Base-by-base conservation (phyloP, 2,113 vertebrate species). In the Epinephelus cyanopodus region DNA sequence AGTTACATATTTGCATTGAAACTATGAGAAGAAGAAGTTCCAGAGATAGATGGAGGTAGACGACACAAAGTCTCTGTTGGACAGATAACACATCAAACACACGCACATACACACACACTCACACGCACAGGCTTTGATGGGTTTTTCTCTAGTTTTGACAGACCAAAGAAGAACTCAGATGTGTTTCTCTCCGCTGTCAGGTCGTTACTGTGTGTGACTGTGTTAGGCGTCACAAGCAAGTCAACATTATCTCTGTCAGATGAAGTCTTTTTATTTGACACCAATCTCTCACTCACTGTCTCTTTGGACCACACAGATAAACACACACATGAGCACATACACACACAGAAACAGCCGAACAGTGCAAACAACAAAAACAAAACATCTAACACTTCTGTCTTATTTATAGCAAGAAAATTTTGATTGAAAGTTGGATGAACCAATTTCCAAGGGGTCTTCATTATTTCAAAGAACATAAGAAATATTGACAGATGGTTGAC, bases 261-360 rank as follows among this genome's bases (percentile, higher is more conserved):
- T 29, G 14, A 89, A 86, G 74, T 82, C 57, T 87, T 90, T 79
- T 25, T 87, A 60, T 92, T 75, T 92, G 91, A 92, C 90, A 92
- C 87, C 84, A 92, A 89, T 92, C 86, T 93, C 82, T 93, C 91
- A 91, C 73, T 88, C 74, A 15, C 8, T 39, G 79, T 89, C 86
- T 90, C 86, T 87, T 67, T 79, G 84, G 81, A 80, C 66, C 58
- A 21, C 79, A 68, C 61, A 64, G 0, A 68, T 45, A 4, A 58
- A 39, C 67, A 60, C 47, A 60, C n/a, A 48, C 54, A 50, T 45
- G 48, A 45, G 39, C 33, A 66, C 37, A 69, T 50, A 70, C 65
- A 29, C 29, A 5, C 29, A 29, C 3, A 29, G 3, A 29, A 37
- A 63, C 6, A 50, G 10, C 75, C 42, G 23, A 81, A 63, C 37